A percentile compares a stretch with the other conserved stretches of the same genome.
Evolutionary conservation across 2,113 vertebrate species (phyloP).

Genomic region (Gavialis gangeticus): DNA sequence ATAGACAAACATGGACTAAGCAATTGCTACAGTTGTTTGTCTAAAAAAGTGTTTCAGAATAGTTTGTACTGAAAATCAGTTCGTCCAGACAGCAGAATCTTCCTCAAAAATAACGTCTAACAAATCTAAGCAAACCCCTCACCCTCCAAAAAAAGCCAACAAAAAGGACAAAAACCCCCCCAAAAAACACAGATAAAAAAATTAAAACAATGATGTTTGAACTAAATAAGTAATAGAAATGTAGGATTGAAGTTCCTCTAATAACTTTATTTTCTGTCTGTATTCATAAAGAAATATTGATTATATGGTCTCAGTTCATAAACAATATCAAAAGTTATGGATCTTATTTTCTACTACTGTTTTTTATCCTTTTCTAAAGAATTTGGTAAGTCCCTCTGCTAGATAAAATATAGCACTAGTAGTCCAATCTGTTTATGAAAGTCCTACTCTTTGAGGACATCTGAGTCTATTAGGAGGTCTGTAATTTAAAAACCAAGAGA

Average conservation of each 20-base stretch:
- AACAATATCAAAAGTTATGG: neutral
- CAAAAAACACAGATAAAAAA: neutral
- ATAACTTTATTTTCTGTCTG: neutral
- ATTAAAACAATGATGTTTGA: neutral
- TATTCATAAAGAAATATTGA: neutral
- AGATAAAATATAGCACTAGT: neutral
- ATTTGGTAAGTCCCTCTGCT: neutral
- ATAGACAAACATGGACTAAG: neutral
- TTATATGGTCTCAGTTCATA: neutral
- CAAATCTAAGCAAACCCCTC: neutral
- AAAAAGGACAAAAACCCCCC: neutral
- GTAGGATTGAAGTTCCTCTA: too few species aligned
- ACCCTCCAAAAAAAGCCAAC: neutral
- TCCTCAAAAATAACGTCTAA: neutral
- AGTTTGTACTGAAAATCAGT: neutral
- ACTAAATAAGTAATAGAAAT: neutral
- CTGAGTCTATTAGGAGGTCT: too few species aligned
- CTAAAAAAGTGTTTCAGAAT: neutral
- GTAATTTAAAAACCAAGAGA: too few species aligned
- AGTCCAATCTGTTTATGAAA: neutral
- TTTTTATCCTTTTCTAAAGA: neutral
- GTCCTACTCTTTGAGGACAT: too few species aligned
- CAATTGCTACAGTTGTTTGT: neutral
- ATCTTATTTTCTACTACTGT: neutral
- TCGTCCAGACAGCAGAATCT: too few species aligned